Evolutionary conservation across 2,797 vertebrate genomes (phyloP).

Genomic region (Nannoperca australis): DNA sequence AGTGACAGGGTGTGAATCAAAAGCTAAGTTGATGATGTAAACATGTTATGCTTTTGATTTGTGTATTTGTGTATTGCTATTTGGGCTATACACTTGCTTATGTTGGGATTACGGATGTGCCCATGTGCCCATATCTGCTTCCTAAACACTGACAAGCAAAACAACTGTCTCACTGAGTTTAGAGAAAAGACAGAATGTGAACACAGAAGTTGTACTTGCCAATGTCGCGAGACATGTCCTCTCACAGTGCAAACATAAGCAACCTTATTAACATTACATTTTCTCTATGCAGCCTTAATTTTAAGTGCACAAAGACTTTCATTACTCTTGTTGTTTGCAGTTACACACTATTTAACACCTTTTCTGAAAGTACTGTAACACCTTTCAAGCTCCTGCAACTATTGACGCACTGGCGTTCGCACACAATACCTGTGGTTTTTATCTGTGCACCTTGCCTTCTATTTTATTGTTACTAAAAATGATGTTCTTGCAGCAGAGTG

Average conservation of each 20-base stretch:
- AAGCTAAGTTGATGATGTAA: constrained; percentile 10
- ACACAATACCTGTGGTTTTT: constrained; percentile 60
- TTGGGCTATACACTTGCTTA: constrained; percentile 24
- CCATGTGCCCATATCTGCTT: constrained; percentile 15
- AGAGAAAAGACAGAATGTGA: constrained; percentile 32
- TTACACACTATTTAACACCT: constrained; percentile 41
- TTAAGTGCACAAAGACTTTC: not conserved
- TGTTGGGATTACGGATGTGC: constrained; percentile 9
- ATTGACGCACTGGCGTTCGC: constrained; percentile 28
- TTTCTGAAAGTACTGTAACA: constrained; percentile 36
- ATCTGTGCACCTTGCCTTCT: constrained; percentile 60
- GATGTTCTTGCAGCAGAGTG: constrained; percentile 63
- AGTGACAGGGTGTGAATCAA: not conserved
- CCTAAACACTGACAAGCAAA: constrained; percentile 26
- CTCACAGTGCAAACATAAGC: constrained; percentile 34
- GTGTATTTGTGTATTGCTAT: constrained; percentile 21
- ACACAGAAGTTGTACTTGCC: constrained; percentile 14
- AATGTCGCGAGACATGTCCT: constrained; percentile 27
- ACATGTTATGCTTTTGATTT: constrained; percentile 2
- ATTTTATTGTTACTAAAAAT: constrained; percentile 79
- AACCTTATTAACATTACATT: constrained; percentile 42
- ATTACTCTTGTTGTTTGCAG: constrained; percentile 29
- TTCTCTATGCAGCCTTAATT: constrained; percentile 13
- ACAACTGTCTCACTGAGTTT: constrained; percentile 9
- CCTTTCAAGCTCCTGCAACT: constrained; percentile 46